phyloP scores from a whole-genome alignment of 2,888 invertebrate species.

The Buathra laborator region DNA sequence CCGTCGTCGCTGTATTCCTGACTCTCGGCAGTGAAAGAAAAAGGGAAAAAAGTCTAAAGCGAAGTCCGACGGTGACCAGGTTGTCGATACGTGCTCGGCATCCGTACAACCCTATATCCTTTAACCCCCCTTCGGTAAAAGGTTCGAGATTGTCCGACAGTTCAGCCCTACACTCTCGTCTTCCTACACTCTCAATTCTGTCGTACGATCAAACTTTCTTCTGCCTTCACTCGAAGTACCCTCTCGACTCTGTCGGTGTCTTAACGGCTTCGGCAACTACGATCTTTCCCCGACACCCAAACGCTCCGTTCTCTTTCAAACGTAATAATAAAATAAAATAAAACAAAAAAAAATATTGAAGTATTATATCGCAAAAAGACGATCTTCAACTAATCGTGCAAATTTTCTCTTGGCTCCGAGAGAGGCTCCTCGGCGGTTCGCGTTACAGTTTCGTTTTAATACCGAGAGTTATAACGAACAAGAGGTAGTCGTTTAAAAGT shows the following conservation, averaged over 20 bases:
- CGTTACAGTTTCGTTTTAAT: conserved; percentile 10
- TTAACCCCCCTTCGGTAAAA: conserved; percentile 64
- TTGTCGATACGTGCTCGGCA: conserved; percentile 81
- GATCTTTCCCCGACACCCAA: conserved; percentile 12
- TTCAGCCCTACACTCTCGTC: conserved; percentile 62
- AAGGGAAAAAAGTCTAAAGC: conserved; percentile 46
- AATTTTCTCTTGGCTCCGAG: background rate
- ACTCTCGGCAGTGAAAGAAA: conserved; percentile 30
- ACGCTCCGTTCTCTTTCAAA: conserved; percentile 2
- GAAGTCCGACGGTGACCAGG: conserved; percentile 76
- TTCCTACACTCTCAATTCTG: conserved; percentile 49
- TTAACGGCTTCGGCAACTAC: conserved; percentile 25
- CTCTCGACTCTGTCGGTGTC: conserved; percentile 37
- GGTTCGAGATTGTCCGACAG: conserved; percentile 74
- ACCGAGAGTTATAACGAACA: conserved; percentile 1
- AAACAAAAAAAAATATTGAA: background rate
- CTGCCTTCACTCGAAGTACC: conserved; percentile 46
- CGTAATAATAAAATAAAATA: background rate
- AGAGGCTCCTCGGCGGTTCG: background rate
- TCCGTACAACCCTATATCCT: conserved; percentile 70
- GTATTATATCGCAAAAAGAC: background rate
- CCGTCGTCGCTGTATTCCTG: conserved; percentile 38
- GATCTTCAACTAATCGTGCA: background rate
- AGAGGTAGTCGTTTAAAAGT: conserved; percentile 14
- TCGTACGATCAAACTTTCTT: conserved; percentile 62